These are phyloP conservation scores for Wasmannia auropunctata DNA, from an alignment of 1,140 invertebrate species.

Conservation along the genomic window DNA sequence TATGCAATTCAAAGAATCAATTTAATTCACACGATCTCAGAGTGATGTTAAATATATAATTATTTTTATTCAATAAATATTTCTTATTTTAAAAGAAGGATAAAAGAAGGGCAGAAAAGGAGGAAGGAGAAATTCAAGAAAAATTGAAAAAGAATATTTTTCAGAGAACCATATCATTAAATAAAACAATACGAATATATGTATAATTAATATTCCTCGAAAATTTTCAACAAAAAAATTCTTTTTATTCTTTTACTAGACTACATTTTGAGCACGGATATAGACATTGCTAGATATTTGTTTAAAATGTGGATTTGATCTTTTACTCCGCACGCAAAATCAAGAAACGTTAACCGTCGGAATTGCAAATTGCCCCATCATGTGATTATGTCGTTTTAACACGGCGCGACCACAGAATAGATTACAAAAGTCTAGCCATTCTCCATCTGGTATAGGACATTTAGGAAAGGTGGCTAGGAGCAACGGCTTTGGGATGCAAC, in stretches of 20 bases:
- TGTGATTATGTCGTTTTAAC: conserved; percentile 66
- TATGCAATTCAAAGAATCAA: background rate
- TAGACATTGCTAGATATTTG: background rate
- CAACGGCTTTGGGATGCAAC: conserved; percentile 32
- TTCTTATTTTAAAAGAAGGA: background rate
- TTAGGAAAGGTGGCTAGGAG: conserved; percentile 36
- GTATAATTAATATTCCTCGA: background rate
- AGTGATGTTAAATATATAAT: background rate
- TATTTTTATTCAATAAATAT: background rate
- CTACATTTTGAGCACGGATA: background rate
- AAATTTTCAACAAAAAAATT: background rate
- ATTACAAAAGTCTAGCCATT: conserved; percentile 66
- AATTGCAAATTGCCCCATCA: conserved; percentile 58
- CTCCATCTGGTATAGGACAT: conserved; percentile 66
- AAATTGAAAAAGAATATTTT: background rate
- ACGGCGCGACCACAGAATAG: conserved; percentile 61
- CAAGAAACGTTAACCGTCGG: conserved; percentile 36
- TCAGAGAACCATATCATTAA: background rate
- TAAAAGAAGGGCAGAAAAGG: background rate
- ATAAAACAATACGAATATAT: background rate
- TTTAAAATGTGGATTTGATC: background rate
- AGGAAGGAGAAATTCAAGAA: background rate
- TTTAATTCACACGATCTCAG: background rate
- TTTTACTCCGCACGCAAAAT: background rate
- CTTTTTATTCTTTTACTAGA: background rate